phyloP scores from a whole-genome alignment of 2,113 vertebrate genomes.

The Pan troglodytes region NHGRI_mPanTro3-v2.1_pri NC_086015.1:181006001-181006500 shows the following conservation, averaged over 20 bases:
- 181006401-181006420: constrained; percentile 64
- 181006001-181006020: neutral
- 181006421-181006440: constrained; percentile 78
- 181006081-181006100: neutral
- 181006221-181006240: constrained; percentile 47
- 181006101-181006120: neutral
- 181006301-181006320: constrained; percentile 24
- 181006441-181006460: constrained; percentile 81
- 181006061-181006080: neutral
- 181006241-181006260: constrained; percentile 2
- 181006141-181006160: neutral
- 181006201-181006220: constrained; percentile 25
- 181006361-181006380: constrained; percentile 50
- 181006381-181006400: constrained; percentile 73
- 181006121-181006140: neutral
- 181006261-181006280: neutral
- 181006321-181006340: neutral
- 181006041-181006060: neutral
- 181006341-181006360: constrained; percentile 35
- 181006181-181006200: constrained; percentile 47
- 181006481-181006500: constrained; percentile 75
- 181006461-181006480: constrained; percentile 77
- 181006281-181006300: constrained; percentile 30
- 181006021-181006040: neutral
- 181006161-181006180: neutral